Evolutionary conservation across 2,888 invertebrate genomes (phyloP).

Genomic region (Ecliptopera silaceata): DNA sequence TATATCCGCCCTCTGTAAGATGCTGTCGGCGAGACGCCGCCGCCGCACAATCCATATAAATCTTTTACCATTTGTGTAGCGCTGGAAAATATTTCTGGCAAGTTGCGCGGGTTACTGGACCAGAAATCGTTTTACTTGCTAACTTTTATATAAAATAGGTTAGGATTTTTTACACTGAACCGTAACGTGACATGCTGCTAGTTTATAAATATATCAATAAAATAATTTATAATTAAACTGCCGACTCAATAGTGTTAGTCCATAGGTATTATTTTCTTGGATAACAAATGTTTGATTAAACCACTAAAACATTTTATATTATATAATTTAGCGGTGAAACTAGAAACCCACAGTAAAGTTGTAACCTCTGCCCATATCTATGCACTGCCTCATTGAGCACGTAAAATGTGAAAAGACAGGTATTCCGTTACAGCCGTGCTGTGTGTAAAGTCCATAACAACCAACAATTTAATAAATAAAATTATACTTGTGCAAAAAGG

Average conservation of each 20-base stretch:
- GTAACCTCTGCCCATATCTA: too few relatives aligned
- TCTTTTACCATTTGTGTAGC: constrained; percentile 57
- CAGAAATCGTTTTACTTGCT: constrained; percentile 49
- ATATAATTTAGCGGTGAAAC: too few relatives aligned
- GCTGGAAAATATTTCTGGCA: constrained; percentile 49
- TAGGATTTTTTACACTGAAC: constrained; percentile 2
- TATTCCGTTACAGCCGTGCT: constrained; percentile 1
- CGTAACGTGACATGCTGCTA: background rate
- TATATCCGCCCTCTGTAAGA: constrained; percentile 51
- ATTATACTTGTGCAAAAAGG: constrained; percentile 37
- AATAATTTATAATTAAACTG: too few relatives aligned
- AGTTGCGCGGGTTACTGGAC: constrained; percentile 41
- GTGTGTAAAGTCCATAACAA: constrained; percentile 21
- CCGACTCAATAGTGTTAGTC: too few relatives aligned
- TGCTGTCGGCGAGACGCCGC: constrained; percentile 45
- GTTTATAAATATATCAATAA: too few relatives aligned
- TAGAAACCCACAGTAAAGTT: too few relatives aligned
- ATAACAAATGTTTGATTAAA: too few relatives aligned
- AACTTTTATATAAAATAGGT: constrained; percentile 46
- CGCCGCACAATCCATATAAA: constrained; percentile 59
- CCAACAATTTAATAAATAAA: constrained; percentile 40
- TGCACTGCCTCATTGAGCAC: too few relatives aligned
- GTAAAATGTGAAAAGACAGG: background rate
- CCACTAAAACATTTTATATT: too few relatives aligned
- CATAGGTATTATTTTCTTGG: too few relatives aligned